Evolutionary conservation across 2,797 vertebrate species (phyloP), one percentile per base, ranked within the genome.

Genomic region (Dipus sagitta): DNA sequence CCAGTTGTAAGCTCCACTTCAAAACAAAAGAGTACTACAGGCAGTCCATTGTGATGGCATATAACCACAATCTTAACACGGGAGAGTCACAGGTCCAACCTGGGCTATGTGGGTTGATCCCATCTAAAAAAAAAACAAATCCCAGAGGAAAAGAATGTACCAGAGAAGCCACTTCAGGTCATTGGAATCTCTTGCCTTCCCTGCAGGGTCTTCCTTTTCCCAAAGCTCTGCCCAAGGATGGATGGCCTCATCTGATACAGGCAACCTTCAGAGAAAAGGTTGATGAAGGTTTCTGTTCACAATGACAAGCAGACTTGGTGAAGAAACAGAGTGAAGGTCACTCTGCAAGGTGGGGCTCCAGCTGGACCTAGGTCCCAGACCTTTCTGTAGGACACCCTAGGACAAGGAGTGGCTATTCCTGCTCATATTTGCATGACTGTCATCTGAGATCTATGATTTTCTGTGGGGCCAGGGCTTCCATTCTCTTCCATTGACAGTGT

Each of bases 351-450:
- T 74, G 67, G 6, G 60, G 67, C 71, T 11, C 6, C 26, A 23
- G 17, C 28, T 1, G n/a, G 3, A 8, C 14, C 80, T 26, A 17
- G 4, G 17, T 30, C 71, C 47, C 7, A 2, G 18, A 0, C 47
- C 71, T 32, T 77, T 21, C 15, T 3, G 34, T 3, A 11, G 14
- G 65, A 21, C 2, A 13, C 21, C 68, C 8, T 24, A 6, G 52
- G 38, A 17, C 6, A 54, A 62, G 17, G 10, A 47, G n/a, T 17
- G 3, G 28, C 15, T 13, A 17, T 3, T n/a, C 28, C 3, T 0
- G 20, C 9, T 64, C 38, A 15, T 18, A 32, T 64, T 11, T 38
- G 4, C 1, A 1, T 5, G 10, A 30, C 3, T 5, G 1, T 60
- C 28, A 65, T 0, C 52, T 47, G 38, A 34, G 17, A 4, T 28